Evolutionary conservation across 2,113 vertebrate genomes (phyloP), one percentile per base, ranked within the genome.

Genomic region (Dicentrarchus labrax): DNA sequence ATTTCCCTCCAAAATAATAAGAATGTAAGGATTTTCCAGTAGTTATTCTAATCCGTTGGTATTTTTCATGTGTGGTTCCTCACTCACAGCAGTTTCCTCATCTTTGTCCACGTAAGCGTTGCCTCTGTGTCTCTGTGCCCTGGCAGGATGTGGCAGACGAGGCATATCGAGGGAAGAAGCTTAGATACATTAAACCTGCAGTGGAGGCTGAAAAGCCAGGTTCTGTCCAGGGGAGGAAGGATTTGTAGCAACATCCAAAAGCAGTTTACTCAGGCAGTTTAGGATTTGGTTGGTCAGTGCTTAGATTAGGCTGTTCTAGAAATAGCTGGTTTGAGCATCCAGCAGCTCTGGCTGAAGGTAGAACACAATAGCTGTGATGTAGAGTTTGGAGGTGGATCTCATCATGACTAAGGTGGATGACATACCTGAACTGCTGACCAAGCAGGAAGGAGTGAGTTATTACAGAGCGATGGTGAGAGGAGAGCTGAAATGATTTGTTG

Each of bases 101-200:
- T 15, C 3, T 64, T 47, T 38, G 22, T 76, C 47, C 38, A 13
- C 12, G 8, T 22, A 19, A 61, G 38, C 41, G 12, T 38, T 4
- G 7, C 21, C 43, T 15, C 19, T 2, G 30, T 10, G 60, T 24
- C 13, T 53, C 12, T 41, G 24, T 11, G 45, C 3, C 9, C 54
- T 4, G 15, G 10, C n/a, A 54, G 56, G 16, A 65, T 45, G 38
- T 54, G 56, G 60, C 47, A 65, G 62, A 57, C 1, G 8, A 51
- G 61, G 48, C 66, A 24, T 11, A 59, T 57, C 13, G 5, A 60
- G 15, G 56, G 39, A 67, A 62, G 53, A 54, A 43, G 54, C 67
- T 85, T 71, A 48, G n/a, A 51, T 9, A 16, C 45, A 70, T 56
- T 38, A 76, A 87, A 72, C 43, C 65, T 80, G 76, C 71, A 36